phyloP scores from a whole-genome alignment of 2,113 vertebrate genomes.

The Caranx ignobilis region DNA sequence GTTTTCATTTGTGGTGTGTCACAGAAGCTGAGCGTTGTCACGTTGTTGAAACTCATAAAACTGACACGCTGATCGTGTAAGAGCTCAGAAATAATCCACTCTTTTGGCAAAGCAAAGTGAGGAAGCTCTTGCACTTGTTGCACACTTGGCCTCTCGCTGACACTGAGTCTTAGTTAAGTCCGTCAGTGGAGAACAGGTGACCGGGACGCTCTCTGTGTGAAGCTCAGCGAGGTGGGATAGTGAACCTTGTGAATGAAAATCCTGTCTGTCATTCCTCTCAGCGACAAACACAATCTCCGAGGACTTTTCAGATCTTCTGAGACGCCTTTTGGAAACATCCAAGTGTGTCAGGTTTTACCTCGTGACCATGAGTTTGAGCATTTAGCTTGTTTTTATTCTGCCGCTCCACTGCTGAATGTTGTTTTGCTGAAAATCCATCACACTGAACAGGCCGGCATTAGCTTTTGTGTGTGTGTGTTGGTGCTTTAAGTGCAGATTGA shows the following conservation, averaged over 20 bases:
- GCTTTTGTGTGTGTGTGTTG: not conserved
- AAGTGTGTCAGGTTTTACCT: not conserved
- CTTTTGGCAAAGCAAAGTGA: conserved; percentile 15
- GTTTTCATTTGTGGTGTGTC: conserved; percentile 22
- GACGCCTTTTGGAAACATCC: not conserved
- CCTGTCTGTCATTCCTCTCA: not conserved
- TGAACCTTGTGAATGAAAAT: not conserved
- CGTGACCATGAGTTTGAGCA: not conserved
- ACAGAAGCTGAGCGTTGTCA: not conserved
- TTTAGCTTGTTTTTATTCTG: conserved; percentile 18
- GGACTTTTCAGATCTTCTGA: not conserved
- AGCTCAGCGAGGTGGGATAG: not conserved
- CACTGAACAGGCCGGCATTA: not conserved
- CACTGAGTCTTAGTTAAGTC: conserved; percentile 9
- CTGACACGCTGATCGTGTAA: not conserved
- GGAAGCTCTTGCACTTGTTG: conserved; percentile 49
- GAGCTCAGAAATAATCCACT: not conserved
- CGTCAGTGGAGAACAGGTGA: not conserved
- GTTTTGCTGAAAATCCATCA: conserved; percentile 30
- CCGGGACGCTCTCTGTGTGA: not conserved
- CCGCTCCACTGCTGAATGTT: not conserved
- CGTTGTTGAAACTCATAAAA: not conserved
- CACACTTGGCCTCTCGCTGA: conserved; percentile 11
- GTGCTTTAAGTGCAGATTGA: conserved; percentile 6
- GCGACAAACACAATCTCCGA: not conserved